These are phyloP conservation scores for Frankliniella intonsa DNA, from an alignment of 2,888 invertebrate genomes.

Conservation along the genomic window DNA sequence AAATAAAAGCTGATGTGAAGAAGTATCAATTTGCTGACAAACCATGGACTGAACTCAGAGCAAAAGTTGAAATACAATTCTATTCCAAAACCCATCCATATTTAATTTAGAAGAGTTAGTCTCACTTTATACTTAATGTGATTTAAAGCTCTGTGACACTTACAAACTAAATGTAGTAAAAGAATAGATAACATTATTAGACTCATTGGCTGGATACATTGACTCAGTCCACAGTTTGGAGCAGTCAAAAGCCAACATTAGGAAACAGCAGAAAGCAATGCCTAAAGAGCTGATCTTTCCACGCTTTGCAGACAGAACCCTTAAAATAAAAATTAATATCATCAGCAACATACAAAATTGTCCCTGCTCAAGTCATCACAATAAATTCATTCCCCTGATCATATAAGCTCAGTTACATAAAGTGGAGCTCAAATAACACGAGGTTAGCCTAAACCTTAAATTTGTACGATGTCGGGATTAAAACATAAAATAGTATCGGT, in stretches of 20 bases:
- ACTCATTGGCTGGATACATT: background rate
- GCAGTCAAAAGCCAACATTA: background rate
- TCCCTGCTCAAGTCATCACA: background rate
- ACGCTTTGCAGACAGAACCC: background rate
- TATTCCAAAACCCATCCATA: background rate
- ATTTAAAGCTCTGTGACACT: conserved; percentile 16
- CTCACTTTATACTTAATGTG: background rate
- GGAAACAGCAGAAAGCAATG: conserved; percentile 3
- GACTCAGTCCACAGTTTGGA: background rate
- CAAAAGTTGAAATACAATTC: background rate
- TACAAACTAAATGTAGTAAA: conserved; percentile 3
- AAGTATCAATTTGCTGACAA: background rate
- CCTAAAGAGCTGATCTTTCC: background rate
- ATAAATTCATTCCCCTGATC: too few relatives aligned
- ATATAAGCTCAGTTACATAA: background rate
- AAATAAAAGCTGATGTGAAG: background rate
- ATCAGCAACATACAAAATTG: background rate
- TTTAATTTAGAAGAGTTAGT: conserved; percentile 11
- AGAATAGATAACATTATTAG: conserved; percentile 1
- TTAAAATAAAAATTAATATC: background rate
- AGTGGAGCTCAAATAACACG: background rate
- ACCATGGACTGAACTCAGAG: conserved; percentile 15
- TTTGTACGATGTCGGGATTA: too few relatives aligned
- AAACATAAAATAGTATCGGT: background rate
- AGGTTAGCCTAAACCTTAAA: too few relatives aligned